Evolutionary conservation across 2,113 vertebrate species (phyloP).

Genomic region (Hylia prasina): DNA sequence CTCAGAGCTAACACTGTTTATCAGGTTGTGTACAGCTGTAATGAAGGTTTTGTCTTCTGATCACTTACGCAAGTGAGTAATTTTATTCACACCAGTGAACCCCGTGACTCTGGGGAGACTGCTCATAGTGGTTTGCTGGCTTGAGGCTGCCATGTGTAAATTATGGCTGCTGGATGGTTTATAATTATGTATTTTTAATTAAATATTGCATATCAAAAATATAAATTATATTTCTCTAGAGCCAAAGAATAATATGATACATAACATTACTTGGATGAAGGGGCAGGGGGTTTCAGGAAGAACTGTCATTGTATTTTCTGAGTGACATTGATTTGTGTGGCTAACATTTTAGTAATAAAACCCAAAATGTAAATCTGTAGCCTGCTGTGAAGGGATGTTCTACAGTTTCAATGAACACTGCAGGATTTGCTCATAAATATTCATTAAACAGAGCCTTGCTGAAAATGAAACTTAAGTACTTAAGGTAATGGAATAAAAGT

Average conservation of each 20-base stretch:
- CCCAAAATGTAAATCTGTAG: slow-evolving; percentile 71
- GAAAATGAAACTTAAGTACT: slow-evolving; percentile 77
- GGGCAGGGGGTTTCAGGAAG: slow-evolving; percentile 35
- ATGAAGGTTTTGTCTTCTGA: neutral
- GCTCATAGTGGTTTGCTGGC: neutral
- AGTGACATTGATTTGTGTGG: slow-evolving; percentile 68
- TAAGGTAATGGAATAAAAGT: slow-evolving; percentile 72
- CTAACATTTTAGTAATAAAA: slow-evolving; percentile 74
- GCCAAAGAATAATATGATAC: neutral
- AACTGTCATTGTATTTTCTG: slow-evolving; percentile 64
- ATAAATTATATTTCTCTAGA: neutral
- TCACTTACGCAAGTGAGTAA: neutral
- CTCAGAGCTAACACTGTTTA: neutral
- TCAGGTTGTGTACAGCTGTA: neutral
- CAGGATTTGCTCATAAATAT: slow-evolving; percentile 78
- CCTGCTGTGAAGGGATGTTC: slow-evolving; percentile 70
- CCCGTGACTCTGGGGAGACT: neutral
- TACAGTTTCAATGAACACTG: slow-evolving; percentile 68
- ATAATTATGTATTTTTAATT: slow-evolving; percentile 35
- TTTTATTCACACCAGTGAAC: neutral
- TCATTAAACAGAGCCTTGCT: slow-evolving; percentile 73
- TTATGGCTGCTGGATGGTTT: slow-evolving; percentile 1
- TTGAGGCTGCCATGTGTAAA: neutral
- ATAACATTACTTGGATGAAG: slow-evolving; percentile 19
- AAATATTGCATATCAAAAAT: slow-evolving; percentile 45